These are phyloP conservation scores for Drosophila leonis DNA, from an alignment of 2,888 invertebrate genomes.

Conservation along the genomic window DNA sequence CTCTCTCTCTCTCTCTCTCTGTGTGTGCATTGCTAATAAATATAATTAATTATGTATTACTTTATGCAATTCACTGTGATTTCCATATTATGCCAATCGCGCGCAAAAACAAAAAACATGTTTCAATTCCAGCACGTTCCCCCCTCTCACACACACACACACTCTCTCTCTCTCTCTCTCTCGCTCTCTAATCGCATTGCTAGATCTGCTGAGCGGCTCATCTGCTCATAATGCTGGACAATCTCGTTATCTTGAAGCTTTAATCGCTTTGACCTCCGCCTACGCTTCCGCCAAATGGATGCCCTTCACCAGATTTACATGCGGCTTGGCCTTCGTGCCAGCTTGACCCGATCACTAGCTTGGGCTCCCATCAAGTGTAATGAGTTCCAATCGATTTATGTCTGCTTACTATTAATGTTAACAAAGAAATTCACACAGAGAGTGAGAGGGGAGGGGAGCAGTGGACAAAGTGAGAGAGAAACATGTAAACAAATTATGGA, in stretches of 20 bases:
- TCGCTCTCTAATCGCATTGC: background rate
- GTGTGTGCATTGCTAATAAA: slow-evolving; percentile 6
- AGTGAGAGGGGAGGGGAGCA: background rate
- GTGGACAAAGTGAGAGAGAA: background rate
- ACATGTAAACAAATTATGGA: slow-evolving; percentile 32
- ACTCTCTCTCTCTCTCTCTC: background rate
- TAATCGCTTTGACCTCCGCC: slow-evolving; percentile 47
- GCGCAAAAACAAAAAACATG: slow-evolving; percentile 16
- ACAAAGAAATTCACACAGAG: slow-evolving; percentile 13
- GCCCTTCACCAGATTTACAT: slow-evolving; percentile 48
- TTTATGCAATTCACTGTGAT: slow-evolving; percentile 37
- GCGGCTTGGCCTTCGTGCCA: slow-evolving; percentile 13
- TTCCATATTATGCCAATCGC: slow-evolving; percentile 16
- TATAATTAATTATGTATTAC: slow-evolving; percentile 37
- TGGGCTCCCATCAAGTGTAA: background rate
- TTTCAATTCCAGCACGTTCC: slow-evolving; percentile 31
- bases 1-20: background rate
- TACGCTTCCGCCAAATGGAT: slow-evolving; percentile 49
- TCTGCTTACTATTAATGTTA: slow-evolving; percentile 5
- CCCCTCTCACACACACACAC: background rate
- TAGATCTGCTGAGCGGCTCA: background rate
- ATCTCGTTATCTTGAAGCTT: slow-evolving; percentile 1
- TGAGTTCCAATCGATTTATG: slow-evolving; percentile 18
- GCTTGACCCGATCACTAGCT: slow-evolving; percentile 2
- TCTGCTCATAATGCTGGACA: slow-evolving; percentile 4